Base-by-base conservation (phyloP, 2,797 vertebrate species). In the Pangasius larnaudii region DNA sequence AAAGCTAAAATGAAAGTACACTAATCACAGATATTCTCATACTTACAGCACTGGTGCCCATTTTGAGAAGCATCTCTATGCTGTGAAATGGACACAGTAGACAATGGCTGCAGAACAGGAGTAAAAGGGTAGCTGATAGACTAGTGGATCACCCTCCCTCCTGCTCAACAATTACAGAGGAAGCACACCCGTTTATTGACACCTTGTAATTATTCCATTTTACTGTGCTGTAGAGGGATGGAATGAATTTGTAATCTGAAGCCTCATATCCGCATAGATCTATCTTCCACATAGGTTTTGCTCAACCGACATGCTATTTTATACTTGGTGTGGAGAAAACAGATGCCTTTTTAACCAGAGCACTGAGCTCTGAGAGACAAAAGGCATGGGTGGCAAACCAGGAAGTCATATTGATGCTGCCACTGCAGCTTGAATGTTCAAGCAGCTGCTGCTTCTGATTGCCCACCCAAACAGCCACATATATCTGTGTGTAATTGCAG, bases 381-480 rank as follows among this genome's bases (percentile, higher is more conserved):
- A 91, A 88, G 87, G 90, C 90, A 77, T 78, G 88, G 91, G 91
- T 88, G 72, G 67, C 85, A 81, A 89, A 84, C 79, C 90, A 89
- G 92, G 90, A 85, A 87, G 89, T 91, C 89, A 91, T 85, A 78
- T 86, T 92, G 93, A 93, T 91, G 89, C 86, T 82, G 86, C 91
- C 91, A 92, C 92, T 93, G 91, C 87, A 88, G 92, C 90, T 92
- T 94, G 89, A 92, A 92, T 90, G 90, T 94, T 94, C 87, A 90
- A 89, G 85, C 89, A 71, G 87, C 81, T 88, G 89, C 86, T 91
- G 89, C 91, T 74, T 84, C 90, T 63, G 86, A 94, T 93, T 91
- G 91, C 91, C 93, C 91, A 82, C 91, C 92, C 90, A 93, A 95
- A 94, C 90, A 92, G 90, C 89, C 87, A 92, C 92, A 91, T 92